Percentiles rank a stretch among this genome's conserved stretches.
Conservation (phyloP, 2,113 vertebrate genomes). For the Bubo bubo region DNA sequence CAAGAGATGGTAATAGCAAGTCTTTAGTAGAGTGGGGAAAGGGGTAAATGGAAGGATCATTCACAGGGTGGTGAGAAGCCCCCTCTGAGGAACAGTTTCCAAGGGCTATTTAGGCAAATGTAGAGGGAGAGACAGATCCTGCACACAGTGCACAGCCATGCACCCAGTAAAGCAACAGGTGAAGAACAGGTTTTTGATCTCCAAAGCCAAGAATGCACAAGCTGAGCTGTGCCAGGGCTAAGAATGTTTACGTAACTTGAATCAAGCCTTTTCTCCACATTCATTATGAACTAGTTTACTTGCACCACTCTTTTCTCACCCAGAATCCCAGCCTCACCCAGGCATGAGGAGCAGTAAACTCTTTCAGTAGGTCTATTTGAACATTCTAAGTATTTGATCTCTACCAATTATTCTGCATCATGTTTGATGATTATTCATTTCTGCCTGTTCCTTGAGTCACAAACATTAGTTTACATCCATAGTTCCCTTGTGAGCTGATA, state of each 20-base stretch:
- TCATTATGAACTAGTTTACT: background rate
- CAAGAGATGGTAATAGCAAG: background rate
- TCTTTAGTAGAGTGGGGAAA: background rate
- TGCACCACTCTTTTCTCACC: background rate
- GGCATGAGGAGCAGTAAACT: background rate
- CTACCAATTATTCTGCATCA: background rate
- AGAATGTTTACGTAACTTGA: background rate
- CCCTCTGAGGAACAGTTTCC: background rate
- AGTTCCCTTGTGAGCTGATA: background rate
- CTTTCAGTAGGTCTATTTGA: background rate
- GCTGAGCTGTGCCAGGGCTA: background rate
- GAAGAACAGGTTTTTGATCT: background rate
- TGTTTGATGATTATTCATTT: background rate
- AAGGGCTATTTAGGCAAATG: background rate
- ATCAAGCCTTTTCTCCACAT: background rate
- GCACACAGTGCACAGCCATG: background rate
- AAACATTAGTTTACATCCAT: background rate
- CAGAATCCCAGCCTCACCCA: background rate
- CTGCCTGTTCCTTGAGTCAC: background rate
- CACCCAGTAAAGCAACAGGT: background rate
- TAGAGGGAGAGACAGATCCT: background rate
- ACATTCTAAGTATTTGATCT: background rate
- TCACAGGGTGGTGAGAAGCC: background rate
- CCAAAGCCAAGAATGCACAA: background rate
- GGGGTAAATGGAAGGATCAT: background rate